Evolutionary conservation across 1,140 invertebrate species (phyloP), one percentile per base, ranked within the genome.

Genomic region (Hestina assimilis): DNA sequence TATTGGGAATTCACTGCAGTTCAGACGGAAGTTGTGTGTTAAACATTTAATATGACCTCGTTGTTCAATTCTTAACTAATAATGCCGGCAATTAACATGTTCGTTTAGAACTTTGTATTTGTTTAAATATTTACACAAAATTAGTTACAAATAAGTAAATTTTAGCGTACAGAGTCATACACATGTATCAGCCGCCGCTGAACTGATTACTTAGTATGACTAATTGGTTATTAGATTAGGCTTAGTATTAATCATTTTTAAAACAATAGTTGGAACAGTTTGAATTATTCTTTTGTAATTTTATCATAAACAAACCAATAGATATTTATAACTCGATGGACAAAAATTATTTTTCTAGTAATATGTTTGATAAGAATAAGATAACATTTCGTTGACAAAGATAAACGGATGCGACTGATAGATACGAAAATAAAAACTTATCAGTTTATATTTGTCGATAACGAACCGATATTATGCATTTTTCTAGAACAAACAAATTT

Each of bases 1-100:
- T 75, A 69, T 70, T 70, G 59, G 61, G 67, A 63, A 70, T 71
- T 74, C 50, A 57, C 60, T 66, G 66, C 66, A 66, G 31, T 67
- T 61, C 54, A 45, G 60, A 63, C 65, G 65, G 63, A 64, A 68
- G 45, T 63, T 40, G 40, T 63, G 53, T 46, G 38, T 57, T 58
- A 26, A 40, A 53, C 38, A 59, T 43, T 54, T 41, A 11, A 11
- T 51, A 45, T 59, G 46, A 59, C 50, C 50, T 42, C 50, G 6
- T 33, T 53, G 17, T 43, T 43, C 20, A 51, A 40, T 51, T 26
- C 14, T 31, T 51, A n/a, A 26, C 19, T 35, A 21, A 48, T 48
- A 48, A 35, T 35, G 20, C n/a, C 33, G 33, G 14, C 15, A 38
- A 38, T 38, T 38, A 38, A 19, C 14, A n/a, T 19, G 15, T 17